A percentile compares a stretch with the other conserved stretches of the same genome.
Evolutionary conservation across 2,888 invertebrate genomes (phyloP).

Genomic region (Heliconius erato): DNA sequence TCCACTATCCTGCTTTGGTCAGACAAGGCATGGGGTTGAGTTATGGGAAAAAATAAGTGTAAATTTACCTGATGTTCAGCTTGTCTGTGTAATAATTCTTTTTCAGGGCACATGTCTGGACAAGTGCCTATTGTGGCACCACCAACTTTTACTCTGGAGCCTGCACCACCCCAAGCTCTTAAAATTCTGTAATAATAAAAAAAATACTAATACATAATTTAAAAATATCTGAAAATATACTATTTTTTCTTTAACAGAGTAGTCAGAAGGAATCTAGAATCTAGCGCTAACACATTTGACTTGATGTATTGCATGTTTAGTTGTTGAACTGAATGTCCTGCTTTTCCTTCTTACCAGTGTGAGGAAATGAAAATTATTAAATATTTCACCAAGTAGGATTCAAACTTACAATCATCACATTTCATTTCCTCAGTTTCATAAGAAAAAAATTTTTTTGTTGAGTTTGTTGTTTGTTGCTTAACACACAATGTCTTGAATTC

Average conservation of each 20-base stretch:
- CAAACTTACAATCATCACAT: neutral
- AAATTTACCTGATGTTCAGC: conserved; percentile 89
- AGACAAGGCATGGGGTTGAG: too few species aligned
- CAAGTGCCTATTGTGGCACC: conserved; percentile 92
- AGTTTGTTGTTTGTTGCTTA: neutral
- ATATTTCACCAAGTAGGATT: neutral
- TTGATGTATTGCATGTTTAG: too few species aligned
- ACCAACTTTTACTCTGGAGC: conserved; percentile 85
- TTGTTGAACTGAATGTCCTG: too few species aligned
- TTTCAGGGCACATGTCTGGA: conserved; percentile 99
- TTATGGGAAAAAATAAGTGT: too few species aligned
- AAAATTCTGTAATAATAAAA: conserved; percentile 73
- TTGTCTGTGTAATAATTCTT: conserved; percentile 93
- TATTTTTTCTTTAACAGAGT: too few species aligned
- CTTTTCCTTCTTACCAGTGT: neutral
- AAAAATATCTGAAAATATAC: too few species aligned
- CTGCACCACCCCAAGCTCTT: conserved; percentile 88
- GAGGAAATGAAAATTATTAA: neutral
- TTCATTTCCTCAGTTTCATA: too few species aligned
- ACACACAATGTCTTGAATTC: too few species aligned
- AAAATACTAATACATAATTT: neutral
- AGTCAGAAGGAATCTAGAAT: too few species aligned
- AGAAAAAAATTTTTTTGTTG: neutral
- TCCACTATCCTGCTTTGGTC: too few species aligned
- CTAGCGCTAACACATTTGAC: too few species aligned